These are phyloP conservation scores for Melipona quadrifasciata DNA, from an alignment of 1,140 invertebrate species.

Conservation along the genomic window DNA sequence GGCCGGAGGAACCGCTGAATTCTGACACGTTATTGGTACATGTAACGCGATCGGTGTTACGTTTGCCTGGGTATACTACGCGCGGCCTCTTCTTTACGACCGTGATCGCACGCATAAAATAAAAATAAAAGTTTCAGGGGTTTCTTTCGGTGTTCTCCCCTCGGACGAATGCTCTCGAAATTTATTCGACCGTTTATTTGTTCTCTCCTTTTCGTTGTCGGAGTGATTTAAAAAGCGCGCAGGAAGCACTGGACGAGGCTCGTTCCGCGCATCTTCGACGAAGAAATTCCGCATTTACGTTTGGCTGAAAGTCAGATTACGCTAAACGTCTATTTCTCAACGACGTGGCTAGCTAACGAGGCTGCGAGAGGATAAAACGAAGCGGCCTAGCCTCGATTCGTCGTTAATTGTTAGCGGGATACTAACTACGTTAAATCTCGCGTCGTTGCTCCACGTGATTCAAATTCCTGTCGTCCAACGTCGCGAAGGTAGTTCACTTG, in stretches of 20 bases:
- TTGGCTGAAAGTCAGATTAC: conserved; percentile 33
- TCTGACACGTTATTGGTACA: conserved; percentile 46
- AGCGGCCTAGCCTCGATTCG: conserved; percentile 61
- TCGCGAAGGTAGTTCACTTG: background rate
- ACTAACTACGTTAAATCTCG: conserved; percentile 62
- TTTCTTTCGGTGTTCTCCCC: background rate
- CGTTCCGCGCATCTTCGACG: background rate
- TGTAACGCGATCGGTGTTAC: conserved; percentile 59
- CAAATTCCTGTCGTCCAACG: background rate
- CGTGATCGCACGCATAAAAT: background rate
- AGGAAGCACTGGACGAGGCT: background rate
- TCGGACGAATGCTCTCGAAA: background rate
- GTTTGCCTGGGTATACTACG: conserved; percentile 36
- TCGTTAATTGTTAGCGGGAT: conserved; percentile 63
- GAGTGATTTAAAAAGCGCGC: background rate
- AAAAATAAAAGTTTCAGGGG: background rate
- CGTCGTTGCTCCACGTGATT: conserved; percentile 41
- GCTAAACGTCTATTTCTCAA: conserved; percentile 60
- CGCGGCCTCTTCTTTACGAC: conserved; percentile 18
- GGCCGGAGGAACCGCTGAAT: conserved; percentile 23
- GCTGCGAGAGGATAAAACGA: conserved; percentile 55
- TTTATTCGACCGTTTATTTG: background rate
- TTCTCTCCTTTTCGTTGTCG: background rate
- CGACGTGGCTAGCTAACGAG: conserved; percentile 60
- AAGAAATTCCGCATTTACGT: conserved; percentile 21